phyloP scores from a whole-genome alignment of 2,888 invertebrate genomes.

The Diaperis boleti region DNA sequence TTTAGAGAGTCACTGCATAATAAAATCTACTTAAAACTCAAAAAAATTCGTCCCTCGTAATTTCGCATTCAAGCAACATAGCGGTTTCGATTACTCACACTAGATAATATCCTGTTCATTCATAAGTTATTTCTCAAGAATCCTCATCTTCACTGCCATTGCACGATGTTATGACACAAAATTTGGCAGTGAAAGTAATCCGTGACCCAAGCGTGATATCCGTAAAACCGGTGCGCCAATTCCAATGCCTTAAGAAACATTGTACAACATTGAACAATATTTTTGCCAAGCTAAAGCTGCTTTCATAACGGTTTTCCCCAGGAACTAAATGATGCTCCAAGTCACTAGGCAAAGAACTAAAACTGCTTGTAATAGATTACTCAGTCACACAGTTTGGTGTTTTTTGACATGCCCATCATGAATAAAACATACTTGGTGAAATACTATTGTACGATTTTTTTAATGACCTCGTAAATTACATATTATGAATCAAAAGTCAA shows the following conservation, averaged over 20 bases:
- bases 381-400: no score
- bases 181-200: constrained; percentile 21
- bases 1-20: no score
- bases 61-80: constrained; percentile 8
- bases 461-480: no score
- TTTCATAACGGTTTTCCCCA: constrained; percentile 13
- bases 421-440: no score
- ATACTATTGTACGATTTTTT: no score
- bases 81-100: constrained; percentile 19
- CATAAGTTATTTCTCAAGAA: constrained; percentile 17
- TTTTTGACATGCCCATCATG: no score
- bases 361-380: no score
- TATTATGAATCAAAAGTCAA: not conserved
- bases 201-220: constrained; percentile 16
- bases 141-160: constrained; percentile 21
- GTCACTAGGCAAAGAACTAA: no score
- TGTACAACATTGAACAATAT: constrained; percentile 3
- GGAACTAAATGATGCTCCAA: no score
- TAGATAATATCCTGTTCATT: constrained; percentile 22
- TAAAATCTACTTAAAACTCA: no score
- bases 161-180: constrained; percentile 14
- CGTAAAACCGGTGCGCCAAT: constrained; percentile 24
- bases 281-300: not conserved
- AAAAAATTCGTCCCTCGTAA: not conserved
- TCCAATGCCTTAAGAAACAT: constrained; percentile 27